Evolutionary conservation across 2,888 invertebrate species (phyloP).

Genomic region (Drosophila subquinaria): DNA sequence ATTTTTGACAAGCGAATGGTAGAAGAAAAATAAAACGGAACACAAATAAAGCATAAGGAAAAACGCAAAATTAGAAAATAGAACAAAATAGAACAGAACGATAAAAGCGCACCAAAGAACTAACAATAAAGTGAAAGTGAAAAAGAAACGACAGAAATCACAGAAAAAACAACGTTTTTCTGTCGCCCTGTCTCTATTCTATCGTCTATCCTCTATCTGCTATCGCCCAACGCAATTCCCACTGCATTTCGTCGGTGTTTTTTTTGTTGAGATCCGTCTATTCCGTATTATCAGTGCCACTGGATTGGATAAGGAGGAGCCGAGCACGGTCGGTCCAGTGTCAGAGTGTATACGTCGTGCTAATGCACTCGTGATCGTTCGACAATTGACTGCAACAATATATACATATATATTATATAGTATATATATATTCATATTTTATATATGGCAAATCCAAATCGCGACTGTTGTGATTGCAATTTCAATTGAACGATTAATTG

Average conservation of each 20-base stretch:
- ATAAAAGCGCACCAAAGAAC: constrained; percentile 52
- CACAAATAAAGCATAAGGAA: constrained; percentile 27
- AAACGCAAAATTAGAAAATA: constrained; percentile 44
- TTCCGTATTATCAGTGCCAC: constrained; percentile 50
- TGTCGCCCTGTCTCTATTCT: constrained; percentile 1
- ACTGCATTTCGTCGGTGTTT: constrained; percentile 32
- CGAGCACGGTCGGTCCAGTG: constrained; percentile 25
- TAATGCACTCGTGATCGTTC: constrained; percentile 57
- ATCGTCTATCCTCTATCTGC: constrained; percentile 4
- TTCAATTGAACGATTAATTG: constrained; percentile 56
- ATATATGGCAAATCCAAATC: constrained; percentile 42
- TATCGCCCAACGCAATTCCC: constrained; percentile 22
- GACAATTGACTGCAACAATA: constrained; percentile 47
- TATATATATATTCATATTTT: constrained; percentile 5
- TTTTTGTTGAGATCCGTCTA: constrained; percentile 18
- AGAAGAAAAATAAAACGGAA: constrained; percentile 33
- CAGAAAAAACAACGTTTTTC: constrained; percentile 21
- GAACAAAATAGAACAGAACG: constrained; percentile 30
- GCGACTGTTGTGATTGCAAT: constrained; percentile 51
- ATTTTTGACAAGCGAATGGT: constrained; percentile 41
- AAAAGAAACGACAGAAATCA: constrained; percentile 4
- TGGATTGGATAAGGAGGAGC: constrained; percentile 52
- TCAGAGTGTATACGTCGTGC: constrained; percentile 49
- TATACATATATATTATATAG: constrained; percentile 11
- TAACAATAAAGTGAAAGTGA: constrained; percentile 68